Percentiles rank a stretch among this genome's conserved stretches.
Evolutionary conservation across 2,797 vertebrate genomes (phyloP).

Genomic region (Aselliscus stoliczkanus): DNA sequence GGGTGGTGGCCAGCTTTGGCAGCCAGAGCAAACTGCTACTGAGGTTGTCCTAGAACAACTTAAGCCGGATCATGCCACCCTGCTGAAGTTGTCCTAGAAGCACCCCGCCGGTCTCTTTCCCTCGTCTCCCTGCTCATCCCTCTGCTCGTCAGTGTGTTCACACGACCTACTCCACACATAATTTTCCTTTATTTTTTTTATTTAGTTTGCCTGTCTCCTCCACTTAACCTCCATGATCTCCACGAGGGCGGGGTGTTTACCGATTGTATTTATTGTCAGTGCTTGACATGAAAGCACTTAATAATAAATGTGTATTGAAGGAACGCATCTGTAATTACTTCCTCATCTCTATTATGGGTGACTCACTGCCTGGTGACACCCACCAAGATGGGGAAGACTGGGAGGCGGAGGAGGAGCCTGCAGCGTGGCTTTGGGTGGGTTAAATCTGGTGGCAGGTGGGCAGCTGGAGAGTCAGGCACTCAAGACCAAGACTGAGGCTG

Average conservation of each 20-base stretch:
- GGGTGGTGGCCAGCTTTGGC: fast-evolving
- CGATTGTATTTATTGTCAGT: background rate
- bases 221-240: background rate
- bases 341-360: background rate
- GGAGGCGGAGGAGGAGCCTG: background rate
- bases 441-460: background rate
- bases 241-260: background rate
- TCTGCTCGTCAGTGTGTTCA: background rate
- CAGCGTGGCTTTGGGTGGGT: background rate
- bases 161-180: fast-evolving
- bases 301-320: background rate
- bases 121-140: background rate
- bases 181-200: background rate
- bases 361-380: background rate
- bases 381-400: background rate
- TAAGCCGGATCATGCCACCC: background rate
- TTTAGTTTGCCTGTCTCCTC: background rate
- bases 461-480: background rate
- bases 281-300: background rate
- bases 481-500: background rate
- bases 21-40: background rate
- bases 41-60: background rate
- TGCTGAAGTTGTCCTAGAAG: background rate
- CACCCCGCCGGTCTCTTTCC: fast-evolving
- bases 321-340: background rate